Base-by-base conservation (phyloP, 1,140 invertebrate genomes). In the Muscidifurax raptorellus region DNA sequence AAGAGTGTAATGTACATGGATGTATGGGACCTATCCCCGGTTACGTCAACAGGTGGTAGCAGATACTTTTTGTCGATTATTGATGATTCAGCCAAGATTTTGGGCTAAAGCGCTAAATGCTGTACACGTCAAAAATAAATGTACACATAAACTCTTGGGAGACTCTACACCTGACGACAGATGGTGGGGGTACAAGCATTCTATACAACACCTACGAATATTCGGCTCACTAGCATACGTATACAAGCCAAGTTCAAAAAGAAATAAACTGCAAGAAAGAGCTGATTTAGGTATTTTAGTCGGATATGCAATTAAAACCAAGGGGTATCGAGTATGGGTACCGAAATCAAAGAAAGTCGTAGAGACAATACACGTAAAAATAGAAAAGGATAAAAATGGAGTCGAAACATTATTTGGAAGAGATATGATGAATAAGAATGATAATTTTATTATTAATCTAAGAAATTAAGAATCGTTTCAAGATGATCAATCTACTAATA, bases 101-200 rank as follows among this genome's bases (percentile, higher is more conserved):
- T 67, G 66, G 66, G 66, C 2, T 10, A 25, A 67, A 28, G 66
- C 66, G 9, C 15, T 67, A 15, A 25, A 67, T 28, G 18, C 27
- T 28, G 66, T 27, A 28, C 66, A 67, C 9, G 25, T 72, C 1
- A 72, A 72, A 36, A 72, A 76, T 25, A 76, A n/a, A 76, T 22
- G 91, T 15, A 44, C 10, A n/a, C 40, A 79, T 32, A 74, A 7
- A 9, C n/a, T 74, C 1, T 22, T 82, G 28, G 22, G 9, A 64
- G 25, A 82, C 15, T 18, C 0, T 36, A 85, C 76, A 13, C 75
- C 77, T 36, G 64, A 78, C 12, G 77, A 85, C 12, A 66, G 7
- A 66, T 85, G 76, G 77, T 72, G 36, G n/a, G 69, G 77, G 25
- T 28, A 74, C 13, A 80, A 85, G n/a, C 67, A 77, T 13, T 59